Conservation (phyloP, 1,140 invertebrate genomes). For the Anadara kagoshimensis region DNA sequence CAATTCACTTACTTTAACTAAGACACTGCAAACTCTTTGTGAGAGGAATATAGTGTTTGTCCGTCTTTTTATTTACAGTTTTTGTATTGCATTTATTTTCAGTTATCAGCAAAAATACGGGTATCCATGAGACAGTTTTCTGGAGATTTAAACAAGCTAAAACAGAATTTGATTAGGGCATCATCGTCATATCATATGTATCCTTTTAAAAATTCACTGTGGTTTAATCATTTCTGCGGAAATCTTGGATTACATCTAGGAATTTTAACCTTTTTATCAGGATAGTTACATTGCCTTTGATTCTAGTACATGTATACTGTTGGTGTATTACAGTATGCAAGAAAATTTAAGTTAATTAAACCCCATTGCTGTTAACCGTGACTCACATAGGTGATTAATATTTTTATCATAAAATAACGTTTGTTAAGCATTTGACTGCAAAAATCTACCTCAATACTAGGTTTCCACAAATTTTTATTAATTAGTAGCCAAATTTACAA, state of each 20-base stretch:
- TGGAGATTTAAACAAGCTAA: conserved; percentile 61
- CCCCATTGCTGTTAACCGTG: too few species aligned
- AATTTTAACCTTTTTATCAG: not conserved
- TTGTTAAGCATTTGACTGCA: too few species aligned
- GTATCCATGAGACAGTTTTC: conserved; percentile 64
- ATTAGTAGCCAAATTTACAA: too few species aligned
- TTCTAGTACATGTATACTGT: not conserved
- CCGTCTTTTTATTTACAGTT: too few species aligned
- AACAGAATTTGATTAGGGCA: conserved; percentile 61
- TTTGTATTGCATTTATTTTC: conserved; percentile 34
- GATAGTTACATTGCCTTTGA: not conserved
- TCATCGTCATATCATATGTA: conserved; percentile 70
- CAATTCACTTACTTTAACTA: too few species aligned
- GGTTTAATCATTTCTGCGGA: not conserved
- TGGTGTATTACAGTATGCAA: not conserved
- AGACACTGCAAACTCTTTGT: too few species aligned
- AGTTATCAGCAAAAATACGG: conserved; percentile 64
- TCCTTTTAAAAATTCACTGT: conserved; percentile 42
- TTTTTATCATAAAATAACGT: too few species aligned
- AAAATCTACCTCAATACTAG: too few species aligned
- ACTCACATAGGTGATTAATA: not conserved
- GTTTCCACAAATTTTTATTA: too few species aligned
- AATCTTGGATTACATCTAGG: not conserved
- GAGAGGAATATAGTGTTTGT: too few species aligned
- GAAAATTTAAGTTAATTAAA: too few species aligned